Evolutionary conservation across 2,888 invertebrate genomes (phyloP).

Genomic region (Oscheius myriophilus): DNA sequence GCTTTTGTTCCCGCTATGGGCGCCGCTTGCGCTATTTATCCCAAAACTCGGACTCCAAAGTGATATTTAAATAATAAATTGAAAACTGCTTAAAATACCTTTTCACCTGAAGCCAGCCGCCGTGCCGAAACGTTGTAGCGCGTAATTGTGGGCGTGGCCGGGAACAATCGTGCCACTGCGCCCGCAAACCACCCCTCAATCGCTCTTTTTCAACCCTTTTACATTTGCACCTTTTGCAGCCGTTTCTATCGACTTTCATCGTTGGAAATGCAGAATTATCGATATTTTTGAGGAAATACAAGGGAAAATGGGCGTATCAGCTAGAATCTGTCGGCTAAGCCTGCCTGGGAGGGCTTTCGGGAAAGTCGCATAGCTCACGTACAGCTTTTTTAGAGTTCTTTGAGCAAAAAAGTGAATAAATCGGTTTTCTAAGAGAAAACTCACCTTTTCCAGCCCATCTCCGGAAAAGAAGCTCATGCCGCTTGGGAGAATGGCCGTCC

Average conservation of each 20-base stretch:
- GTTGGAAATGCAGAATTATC: not conserved
- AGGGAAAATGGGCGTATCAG: too few relatives aligned
- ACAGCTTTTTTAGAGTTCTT: not conserved
- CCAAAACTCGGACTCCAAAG: too few relatives aligned
- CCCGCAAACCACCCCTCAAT: not conserved
- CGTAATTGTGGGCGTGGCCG: too few relatives aligned
- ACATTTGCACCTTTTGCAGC: not conserved
- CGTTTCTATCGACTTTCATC: not conserved
- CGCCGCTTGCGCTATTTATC: too few relatives aligned
- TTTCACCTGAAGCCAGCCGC: too few relatives aligned
- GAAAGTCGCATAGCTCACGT: not conserved
- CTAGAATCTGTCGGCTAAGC: not conserved
- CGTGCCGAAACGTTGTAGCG: too few relatives aligned
- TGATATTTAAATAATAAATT: too few relatives aligned
- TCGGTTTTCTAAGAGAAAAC: not conserved
- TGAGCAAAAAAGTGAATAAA: not conserved
- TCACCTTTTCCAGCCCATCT: constrained; percentile 28
- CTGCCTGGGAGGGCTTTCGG: not conserved
- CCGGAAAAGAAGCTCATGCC: constrained; percentile 25
- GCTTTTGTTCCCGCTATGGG: too few relatives aligned
- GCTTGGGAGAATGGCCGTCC: constrained; percentile 16
- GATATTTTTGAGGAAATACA: too few relatives aligned
- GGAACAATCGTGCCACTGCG: too few relatives aligned
- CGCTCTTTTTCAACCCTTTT: not conserved
- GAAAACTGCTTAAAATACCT: too few relatives aligned